phyloP scores from a whole-genome alignment of 2,113 vertebrate species.

The Motacilla alba region DNA sequence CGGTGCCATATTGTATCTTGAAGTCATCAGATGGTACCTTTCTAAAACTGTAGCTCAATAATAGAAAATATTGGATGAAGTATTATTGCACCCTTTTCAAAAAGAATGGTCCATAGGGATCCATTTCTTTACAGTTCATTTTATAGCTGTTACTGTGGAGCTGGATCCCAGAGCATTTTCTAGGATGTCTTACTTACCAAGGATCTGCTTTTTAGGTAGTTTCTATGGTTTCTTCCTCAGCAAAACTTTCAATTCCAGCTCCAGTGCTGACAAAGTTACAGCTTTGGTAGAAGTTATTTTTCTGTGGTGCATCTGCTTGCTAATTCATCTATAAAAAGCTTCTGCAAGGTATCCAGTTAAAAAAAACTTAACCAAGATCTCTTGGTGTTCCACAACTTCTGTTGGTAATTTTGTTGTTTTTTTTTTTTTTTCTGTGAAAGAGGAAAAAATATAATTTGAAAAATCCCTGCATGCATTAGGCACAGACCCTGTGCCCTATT shows the following conservation, averaged over 20 bases:
- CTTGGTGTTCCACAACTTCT: neutral
- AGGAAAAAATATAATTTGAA: neutral
- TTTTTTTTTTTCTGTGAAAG: neutral
- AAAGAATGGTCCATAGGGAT: neutral
- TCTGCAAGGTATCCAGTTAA: neutral
- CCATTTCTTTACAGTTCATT: neutral
- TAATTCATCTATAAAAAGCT: neutral
- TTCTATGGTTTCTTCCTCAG: neutral
- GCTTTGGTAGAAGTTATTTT: neutral
- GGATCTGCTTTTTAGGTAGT: neutral
- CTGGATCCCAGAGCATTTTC: neutral
- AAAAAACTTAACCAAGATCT: neutral
- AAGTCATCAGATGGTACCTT: neutral
- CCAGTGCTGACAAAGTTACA: neutral
- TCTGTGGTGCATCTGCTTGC: neutral
- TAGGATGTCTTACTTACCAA: neutral
- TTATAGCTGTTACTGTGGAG: neutral
- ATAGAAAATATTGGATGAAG: neutral
- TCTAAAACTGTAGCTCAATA: neutral
- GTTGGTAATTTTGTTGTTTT: neutral
- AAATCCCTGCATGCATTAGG: neutral
- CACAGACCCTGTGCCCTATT: neutral
- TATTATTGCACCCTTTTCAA: neutral
- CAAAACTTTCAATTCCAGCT: neutral
- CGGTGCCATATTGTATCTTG: accelerated